phyloP scores from a whole-genome alignment of 2,888 invertebrate species.

The Lasioglossum vierecki region DNA sequence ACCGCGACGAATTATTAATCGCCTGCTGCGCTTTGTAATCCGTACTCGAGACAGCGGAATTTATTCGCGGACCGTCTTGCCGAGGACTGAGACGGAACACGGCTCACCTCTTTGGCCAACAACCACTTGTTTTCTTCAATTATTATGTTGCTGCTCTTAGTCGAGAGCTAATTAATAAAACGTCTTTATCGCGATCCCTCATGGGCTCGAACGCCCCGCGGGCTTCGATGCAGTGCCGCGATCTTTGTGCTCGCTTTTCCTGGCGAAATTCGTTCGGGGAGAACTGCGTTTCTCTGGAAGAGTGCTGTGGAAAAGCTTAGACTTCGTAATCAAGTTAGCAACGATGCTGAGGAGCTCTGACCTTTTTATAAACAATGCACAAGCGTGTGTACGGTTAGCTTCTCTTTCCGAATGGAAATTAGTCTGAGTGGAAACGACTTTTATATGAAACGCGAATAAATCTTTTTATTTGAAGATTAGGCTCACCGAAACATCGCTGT shows the following conservation, averaged over 20 bases:
- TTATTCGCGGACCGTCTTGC: not conserved
- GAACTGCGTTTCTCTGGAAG: too few species aligned
- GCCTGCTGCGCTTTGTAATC: slow-evolving; percentile 11
- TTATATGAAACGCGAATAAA: not conserved
- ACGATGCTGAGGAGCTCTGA: too few species aligned
- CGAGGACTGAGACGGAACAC: not conserved
- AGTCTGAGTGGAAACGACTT: not conserved
- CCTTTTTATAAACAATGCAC: not conserved
- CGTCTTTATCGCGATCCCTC: not conserved
- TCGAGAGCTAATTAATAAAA: not conserved
- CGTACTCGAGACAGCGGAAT: not conserved
- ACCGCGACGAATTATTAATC: slow-evolving; percentile 22
- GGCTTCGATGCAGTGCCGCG: not conserved
- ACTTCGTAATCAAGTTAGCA: too few species aligned
- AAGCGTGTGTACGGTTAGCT: not conserved
- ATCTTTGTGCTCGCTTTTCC: not conserved
- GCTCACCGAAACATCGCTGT: not conserved
- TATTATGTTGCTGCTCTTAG: not conserved
- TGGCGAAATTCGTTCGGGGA: too few species aligned
- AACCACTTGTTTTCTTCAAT: slow-evolving; percentile 1
- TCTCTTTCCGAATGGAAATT: not conserved
- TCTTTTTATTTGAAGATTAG: not conserved
- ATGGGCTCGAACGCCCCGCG: not conserved
- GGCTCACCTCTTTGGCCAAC: not conserved
- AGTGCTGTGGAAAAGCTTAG: too few species aligned